Percentiles rank a stretch among this genome's conserved stretches.
Evolutionary conservation across 2,888 invertebrate species (phyloP).

Genomic region (Plebejus melissa): DNA sequence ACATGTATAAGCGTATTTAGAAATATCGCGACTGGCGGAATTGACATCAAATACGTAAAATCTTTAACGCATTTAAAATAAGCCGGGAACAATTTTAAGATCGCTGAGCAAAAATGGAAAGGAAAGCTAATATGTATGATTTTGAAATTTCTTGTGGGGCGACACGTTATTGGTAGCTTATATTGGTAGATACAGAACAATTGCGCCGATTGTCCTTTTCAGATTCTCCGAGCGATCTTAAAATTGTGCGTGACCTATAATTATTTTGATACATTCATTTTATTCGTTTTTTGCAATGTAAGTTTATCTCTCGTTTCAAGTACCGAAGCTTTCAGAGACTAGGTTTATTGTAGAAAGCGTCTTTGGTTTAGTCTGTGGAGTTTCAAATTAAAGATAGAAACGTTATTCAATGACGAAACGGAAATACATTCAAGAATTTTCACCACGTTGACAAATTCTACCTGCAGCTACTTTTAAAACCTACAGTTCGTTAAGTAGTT

Average conservation of each 20-base stretch:
- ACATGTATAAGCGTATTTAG: constrained; percentile 42
- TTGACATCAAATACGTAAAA: constrained; percentile 31
- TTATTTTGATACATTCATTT: not conserved
- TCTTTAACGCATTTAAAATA: constrained; percentile 40
- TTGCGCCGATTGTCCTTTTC: not conserved
- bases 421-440: not conserved
- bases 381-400: constrained; percentile 15
- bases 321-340: constrained; percentile 16
- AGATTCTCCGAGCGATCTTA: not conserved
- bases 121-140: too few relatives aligned
- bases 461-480: not conserved
- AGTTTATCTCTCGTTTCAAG: not conserved
- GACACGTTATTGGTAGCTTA: too few relatives aligned
- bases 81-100: not conserved
- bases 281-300: not conserved
- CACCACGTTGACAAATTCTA: not conserved
- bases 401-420: not conserved
- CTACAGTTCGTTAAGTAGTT: not conserved
- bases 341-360: constrained; percentile 17
- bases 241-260: not conserved
- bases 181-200: not conserved
- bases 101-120: not conserved
- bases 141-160: too few relatives aligned
- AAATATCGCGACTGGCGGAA: constrained; percentile 31
- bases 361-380: constrained; percentile 27